A percentile compares a stretch with the other conserved stretches of the same genome.
Evolutionary conservation across 2,113 vertebrate species (phyloP).

Genomic region (Ceyx margarethae): DNA sequence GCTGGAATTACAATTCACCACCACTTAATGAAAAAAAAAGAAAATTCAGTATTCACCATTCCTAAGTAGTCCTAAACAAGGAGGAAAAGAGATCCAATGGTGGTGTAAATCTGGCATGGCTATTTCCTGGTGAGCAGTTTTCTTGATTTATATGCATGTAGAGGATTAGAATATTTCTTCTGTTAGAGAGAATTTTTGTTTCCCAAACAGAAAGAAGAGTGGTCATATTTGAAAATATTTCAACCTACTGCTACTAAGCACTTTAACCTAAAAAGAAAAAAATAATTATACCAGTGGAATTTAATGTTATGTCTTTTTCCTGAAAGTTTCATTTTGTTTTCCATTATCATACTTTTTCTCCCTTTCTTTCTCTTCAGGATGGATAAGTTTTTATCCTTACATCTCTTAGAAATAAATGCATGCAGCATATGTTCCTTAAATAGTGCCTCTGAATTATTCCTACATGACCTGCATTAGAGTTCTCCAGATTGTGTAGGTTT

Average conservation of each 20-base stretch:
- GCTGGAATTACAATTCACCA: not conserved
- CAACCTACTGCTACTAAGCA: no score
- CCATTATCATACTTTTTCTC: not conserved
- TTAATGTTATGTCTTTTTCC: not conserved
- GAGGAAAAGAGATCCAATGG: not conserved
- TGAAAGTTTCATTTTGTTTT: not conserved
- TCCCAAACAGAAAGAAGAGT: not conserved
- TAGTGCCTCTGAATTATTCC: not conserved
- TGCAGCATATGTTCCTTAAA: conserved; percentile 15
- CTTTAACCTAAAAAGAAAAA: not conserved
- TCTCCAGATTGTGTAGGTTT: not conserved
- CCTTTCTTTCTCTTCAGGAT: not conserved
- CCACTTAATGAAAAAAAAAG: not conserved
- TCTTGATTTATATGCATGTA: rapidly evolving
- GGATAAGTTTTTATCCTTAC: not conserved
- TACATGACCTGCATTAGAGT: not conserved
- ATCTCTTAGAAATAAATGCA: not conserved
- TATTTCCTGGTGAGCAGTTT: not conserved
- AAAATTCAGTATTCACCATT: not conserved
- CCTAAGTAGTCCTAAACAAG: not conserved
- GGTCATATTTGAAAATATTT: not conserved
- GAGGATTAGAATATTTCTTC: not conserved
- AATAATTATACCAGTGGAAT: not conserved
- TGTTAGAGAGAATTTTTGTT: not conserved
- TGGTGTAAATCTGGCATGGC: not conserved